These are phyloP conservation scores for Neogobius melanostomus DNA, from an alignment of 2,113 vertebrate genomes.

Conservation along the genomic window DNA sequence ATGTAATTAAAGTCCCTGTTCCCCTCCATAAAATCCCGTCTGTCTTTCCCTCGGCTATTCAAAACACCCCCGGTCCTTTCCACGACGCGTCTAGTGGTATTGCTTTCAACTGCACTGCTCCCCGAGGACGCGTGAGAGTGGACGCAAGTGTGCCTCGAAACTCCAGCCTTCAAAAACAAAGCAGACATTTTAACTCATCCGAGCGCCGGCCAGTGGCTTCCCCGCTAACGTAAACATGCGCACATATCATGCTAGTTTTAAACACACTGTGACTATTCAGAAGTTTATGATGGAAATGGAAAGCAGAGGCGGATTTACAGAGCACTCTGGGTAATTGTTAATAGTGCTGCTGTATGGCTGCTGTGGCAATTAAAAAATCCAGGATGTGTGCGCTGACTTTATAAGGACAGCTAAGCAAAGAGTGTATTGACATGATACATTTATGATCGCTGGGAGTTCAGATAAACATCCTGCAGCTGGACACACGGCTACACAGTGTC, in stretches of 20 bases:
- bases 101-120: constrained; percentile 69
- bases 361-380: constrained; percentile 21
- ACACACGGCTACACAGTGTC: neutral
- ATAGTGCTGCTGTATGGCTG: constrained; percentile 7
- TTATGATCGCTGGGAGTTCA: constrained; percentile 28
- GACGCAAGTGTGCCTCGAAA: constrained; percentile 62
- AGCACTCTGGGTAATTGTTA: constrained; percentile 15
- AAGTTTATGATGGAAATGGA: constrained; percentile 16
- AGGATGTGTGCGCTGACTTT: constrained; percentile 22
- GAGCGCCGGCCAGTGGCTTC: constrained; percentile 49
- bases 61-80: constrained; percentile 47
- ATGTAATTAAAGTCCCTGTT: constrained; percentile 40
- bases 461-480: constrained; percentile 52
- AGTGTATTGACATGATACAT: constrained; percentile 19
- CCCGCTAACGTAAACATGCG: constrained; percentile 11
- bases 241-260: constrained; percentile 27
- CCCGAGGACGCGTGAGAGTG: constrained; percentile 58
- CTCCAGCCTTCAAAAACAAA: constrained; percentile 71
- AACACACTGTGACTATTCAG: constrained; percentile 9
- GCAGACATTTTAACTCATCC: constrained; percentile 45
- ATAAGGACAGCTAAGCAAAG: constrained; percentile 27
- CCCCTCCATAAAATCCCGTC: constrained; percentile 46
- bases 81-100: constrained; percentile 47
- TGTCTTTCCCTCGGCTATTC: constrained; percentile 52
- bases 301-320: constrained; percentile 32